phyloP scores from a whole-genome alignment of 2,113 vertebrate species.

The Notiomystis cincta region DNA sequence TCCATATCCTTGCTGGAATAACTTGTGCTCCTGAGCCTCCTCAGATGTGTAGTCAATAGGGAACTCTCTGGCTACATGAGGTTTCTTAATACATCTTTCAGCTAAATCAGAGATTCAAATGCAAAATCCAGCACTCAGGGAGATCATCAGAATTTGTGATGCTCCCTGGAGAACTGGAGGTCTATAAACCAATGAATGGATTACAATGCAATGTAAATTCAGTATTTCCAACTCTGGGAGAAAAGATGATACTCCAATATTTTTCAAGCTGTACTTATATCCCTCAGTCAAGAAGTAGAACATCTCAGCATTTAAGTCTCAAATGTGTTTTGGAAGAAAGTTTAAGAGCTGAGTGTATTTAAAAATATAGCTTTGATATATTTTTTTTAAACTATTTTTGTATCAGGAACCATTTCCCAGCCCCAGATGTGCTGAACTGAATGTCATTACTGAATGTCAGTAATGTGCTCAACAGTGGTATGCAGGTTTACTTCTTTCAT shows the following conservation, averaged over 20 bases:
- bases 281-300: background rate
- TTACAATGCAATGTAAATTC: constrained; percentile 35
- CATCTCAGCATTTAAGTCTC: background rate
- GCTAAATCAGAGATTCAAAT: constrained; percentile 65
- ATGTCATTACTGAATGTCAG: background rate
- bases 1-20: constrained; percentile 49
- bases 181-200: constrained; percentile 64
- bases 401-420: background rate
- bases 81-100: constrained; percentile 53
- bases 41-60: constrained; percentile 48
- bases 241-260: constrained; percentile 2
- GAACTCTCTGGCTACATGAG: constrained; percentile 48
- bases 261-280: background rate
- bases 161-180: constrained; percentile 37
- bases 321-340: background rate
- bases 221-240: constrained; percentile 13
- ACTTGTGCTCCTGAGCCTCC: constrained; percentile 35
- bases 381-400: background rate
- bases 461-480: background rate
- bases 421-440: background rate
- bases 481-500: background rate
- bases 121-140: constrained; percentile 45
- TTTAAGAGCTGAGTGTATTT: background rate
- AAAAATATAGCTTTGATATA: background rate
- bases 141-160: constrained; percentile 40